Evolutionary conservation across 1,140 invertebrate genomes (phyloP), one percentile per base, ranked within the genome.

Genomic region (Anastrepha ludens): DNA sequence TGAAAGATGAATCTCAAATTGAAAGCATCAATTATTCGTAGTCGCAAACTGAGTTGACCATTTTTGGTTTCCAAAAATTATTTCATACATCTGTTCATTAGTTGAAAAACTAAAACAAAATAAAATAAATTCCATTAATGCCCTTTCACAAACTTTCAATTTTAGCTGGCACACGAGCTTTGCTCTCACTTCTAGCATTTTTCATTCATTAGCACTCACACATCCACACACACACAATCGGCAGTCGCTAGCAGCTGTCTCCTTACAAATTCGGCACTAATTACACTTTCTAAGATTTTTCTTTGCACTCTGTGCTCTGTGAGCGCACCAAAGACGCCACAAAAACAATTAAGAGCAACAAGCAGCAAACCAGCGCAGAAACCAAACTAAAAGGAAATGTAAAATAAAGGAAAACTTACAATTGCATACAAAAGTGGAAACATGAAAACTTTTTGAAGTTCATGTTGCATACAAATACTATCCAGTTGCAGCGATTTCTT

Each of bases 381-480:
- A 47, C 44, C 6, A 74, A 74, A 74, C 11, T 13, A 74, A 74
- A 55, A 55, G 11, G 50, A 55, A 55, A 8, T 55, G 50, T 11
- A 55, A 15, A 62, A 62, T 13, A 62, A 62, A 62, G 60, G 13
- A 74, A 41, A 74, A 3, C 41, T 74, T 74, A 13, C 39, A 47
- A 74, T 44, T 17, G 39, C 44, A 74, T 15, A 74, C 41, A 74
- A 74, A 74, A 41, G 41, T 47, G 67, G 15, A n/a, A 47, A 74
- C 67, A 74, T 47, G 67, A 74, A 74, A 74, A 74, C 67, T 74
- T 47, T 47, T 11, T n/a, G 67, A 44, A 44, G 67, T 44, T 15
- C 39, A n/a, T 74, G 67, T 44, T 47, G 67, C 41, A 17, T 47
- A 74, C 67, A 44, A 74, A 74, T 74, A 13, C 41, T n/a, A 15